A percentile compares a stretch with the other conserved stretches of the same genome.
Conservation (phyloP, 2,888 invertebrate species). For the Chromoteleia sp. region DNA sequence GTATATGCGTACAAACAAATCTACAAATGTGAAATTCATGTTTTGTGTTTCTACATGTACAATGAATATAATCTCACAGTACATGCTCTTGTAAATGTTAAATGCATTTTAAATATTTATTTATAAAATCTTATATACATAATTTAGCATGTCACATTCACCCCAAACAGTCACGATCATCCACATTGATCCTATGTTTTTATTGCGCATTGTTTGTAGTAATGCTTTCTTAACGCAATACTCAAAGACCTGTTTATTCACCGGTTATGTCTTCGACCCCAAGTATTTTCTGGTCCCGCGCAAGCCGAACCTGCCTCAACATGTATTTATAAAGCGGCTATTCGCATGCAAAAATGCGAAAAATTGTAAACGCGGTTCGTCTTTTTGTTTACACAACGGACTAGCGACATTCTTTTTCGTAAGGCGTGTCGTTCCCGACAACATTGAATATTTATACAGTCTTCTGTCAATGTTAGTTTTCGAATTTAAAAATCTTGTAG, state of each 20-base stretch:
- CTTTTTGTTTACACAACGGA: slow-evolving; percentile 40
- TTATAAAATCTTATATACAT: too few species aligned
- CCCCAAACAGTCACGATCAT: too few species aligned
- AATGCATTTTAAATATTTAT: too few species aligned
- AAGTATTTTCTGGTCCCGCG: slow-evolving; percentile 38
- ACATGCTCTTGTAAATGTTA: too few species aligned
- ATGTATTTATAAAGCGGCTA: slow-evolving; percentile 56
- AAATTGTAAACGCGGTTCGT: slow-evolving; percentile 44
- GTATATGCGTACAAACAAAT: too few species aligned
- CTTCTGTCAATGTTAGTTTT: neutral
- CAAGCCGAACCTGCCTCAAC: slow-evolving; percentile 61
- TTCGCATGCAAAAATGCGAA: slow-evolving; percentile 64
- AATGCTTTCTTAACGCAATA: slow-evolving; percentile 27
- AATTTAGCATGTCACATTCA: too few species aligned
- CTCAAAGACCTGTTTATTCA: slow-evolving; percentile 51
- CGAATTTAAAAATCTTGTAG: neutral
- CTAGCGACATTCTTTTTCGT: slow-evolving; percentile 27
- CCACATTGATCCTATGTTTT: too few species aligned
- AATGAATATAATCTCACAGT: too few species aligned
- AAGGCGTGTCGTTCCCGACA: neutral
- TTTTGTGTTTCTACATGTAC: too few species aligned
- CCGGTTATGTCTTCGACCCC: slow-evolving; percentile 56
- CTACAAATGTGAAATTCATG: too few species aligned
- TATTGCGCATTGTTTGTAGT: slow-evolving; percentile 30
- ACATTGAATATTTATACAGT: slow-evolving; percentile 22